These are phyloP conservation scores for Petrocephalus zakoni DNA, from an alignment of 2,113 vertebrate species.

Conservation along the genomic window DNA sequence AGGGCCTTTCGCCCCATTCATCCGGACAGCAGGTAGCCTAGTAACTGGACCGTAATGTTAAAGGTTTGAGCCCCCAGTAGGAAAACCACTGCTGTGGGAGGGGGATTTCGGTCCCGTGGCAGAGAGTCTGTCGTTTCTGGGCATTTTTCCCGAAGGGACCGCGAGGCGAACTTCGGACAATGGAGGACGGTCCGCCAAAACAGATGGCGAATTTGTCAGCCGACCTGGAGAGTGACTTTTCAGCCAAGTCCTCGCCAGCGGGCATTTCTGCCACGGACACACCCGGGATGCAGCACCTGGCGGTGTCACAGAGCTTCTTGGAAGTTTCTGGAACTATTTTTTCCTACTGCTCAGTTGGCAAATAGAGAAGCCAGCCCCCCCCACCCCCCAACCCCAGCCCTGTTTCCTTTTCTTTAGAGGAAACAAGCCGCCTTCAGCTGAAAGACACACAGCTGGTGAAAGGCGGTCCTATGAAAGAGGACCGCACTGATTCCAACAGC, in stretches of 20 bases:
- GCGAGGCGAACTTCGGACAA: background rate
- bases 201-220: constrained; percentile 14
- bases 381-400: background rate
- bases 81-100: background rate
- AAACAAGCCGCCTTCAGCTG: constrained; percentile 18
- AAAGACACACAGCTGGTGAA: constrained; percentile 23
- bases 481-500: constrained; percentile 16
- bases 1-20: background rate
- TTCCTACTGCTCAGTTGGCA: constrained; percentile 10
- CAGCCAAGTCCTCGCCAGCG: background rate
- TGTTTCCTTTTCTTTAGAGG: constrained; percentile 12
- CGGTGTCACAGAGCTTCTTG: background rate
- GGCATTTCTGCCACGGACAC: background rate
- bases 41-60: background rate
- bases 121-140: background rate
- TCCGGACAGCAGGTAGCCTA: background rate
- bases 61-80: background rate
- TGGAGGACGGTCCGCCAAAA: background rate
- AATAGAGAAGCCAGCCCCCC: constrained; percentile 6
- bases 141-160: background rate
- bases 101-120: background rate
- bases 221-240: background rate
- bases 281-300: background rate
- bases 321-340: constrained; percentile 18
- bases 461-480: constrained; percentile 7